phyloP scores from a whole-genome alignment of 2,113 vertebrate genomes.

The Puntigrus tetrazona region DNA sequence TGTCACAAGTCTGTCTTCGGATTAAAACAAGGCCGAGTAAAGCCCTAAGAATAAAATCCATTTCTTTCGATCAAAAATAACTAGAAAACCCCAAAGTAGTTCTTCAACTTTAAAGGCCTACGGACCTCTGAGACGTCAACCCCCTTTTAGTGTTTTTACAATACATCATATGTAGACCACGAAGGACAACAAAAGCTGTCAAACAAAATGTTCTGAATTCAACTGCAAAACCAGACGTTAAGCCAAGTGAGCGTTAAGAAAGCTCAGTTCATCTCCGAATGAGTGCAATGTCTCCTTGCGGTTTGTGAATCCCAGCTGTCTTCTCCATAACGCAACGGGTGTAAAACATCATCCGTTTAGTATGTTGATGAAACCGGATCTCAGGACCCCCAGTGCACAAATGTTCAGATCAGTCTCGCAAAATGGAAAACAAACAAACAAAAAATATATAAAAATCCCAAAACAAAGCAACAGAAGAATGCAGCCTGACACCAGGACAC shows the following conservation, averaged over 20 bases:
- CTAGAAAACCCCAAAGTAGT: neutral
- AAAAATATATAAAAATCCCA: too few relatives aligned
- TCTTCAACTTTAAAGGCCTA: slow-evolving; percentile 6
- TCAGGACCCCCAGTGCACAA: neutral
- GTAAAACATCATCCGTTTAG: slow-evolving; percentile 10
- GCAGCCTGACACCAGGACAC: neutral
- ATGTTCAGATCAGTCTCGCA: slow-evolving; percentile 8
- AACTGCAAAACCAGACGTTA: slow-evolving; percentile 46
- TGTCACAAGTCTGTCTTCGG: neutral
- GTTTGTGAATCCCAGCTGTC: slow-evolving; percentile 54
- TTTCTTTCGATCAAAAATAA: neutral
- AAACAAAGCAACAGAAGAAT: slow-evolving; percentile 59
- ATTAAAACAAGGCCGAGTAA: neutral
- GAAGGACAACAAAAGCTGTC: slow-evolving; percentile 66
- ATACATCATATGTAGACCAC: slow-evolving; percentile 73
- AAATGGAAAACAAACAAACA: neutral
- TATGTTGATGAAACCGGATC: neutral
- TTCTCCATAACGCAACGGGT: slow-evolving; percentile 7
- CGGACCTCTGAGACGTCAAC: neutral
- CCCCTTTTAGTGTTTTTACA: slow-evolving; percentile 78
- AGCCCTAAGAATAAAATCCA: neutral
- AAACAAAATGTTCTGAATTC: slow-evolving; percentile 44
- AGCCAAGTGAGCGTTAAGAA: slow-evolving; percentile 46
- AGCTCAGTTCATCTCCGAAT: neutral
- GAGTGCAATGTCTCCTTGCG: slow-evolving; percentile 16